phyloP scores from a whole-genome alignment of 1,140 invertebrate species.

The Drosophila bocqueti region DNA sequence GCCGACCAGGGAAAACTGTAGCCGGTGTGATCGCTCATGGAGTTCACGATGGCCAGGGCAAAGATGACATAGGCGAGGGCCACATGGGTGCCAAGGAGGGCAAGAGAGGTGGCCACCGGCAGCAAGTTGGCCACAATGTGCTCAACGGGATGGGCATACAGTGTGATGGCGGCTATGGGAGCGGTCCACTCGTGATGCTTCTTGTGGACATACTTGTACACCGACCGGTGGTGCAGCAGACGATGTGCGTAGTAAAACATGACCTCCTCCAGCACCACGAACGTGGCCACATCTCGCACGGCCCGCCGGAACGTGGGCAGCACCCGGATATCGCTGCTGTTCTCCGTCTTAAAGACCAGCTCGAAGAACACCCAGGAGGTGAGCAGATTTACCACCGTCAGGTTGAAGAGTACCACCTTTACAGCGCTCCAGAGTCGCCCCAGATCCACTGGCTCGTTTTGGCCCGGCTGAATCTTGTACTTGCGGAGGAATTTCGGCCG shows the following conservation, averaged over 20 bases:
- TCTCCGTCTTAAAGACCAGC: conserved; percentile 86
- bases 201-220: conserved; percentile 95
- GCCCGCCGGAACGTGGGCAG: conserved; percentile 93
- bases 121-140: conserved; percentile 93
- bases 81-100: conserved; percentile 92
- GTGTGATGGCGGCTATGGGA: conserved; percentile 91
- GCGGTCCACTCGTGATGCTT: conserved; percentile 94
- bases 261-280: conserved; percentile 92
- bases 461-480: conserved; percentile 93
- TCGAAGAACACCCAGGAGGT: conserved; percentile 87
- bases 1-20: conserved; percentile 95
- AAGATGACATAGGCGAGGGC: conserved; percentile 93
- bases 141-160: conserved; percentile 95
- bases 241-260: conserved; percentile 95
- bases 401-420: conserved; percentile 91
- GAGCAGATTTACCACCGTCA: conserved; percentile 89
- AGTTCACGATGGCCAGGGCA: conserved; percentile 90
- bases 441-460: conserved; percentile 90
- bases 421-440: conserved; percentile 86
- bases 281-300: conserved; percentile 89
- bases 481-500: conserved; percentile 88
- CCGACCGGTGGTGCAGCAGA: conserved; percentile 89
- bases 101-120: conserved; percentile 91
- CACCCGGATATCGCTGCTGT: conserved; percentile 86
- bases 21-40: conserved; percentile 93